Conservation (phyloP, 2,888 invertebrate species). For the Patella depressa region DNA sequence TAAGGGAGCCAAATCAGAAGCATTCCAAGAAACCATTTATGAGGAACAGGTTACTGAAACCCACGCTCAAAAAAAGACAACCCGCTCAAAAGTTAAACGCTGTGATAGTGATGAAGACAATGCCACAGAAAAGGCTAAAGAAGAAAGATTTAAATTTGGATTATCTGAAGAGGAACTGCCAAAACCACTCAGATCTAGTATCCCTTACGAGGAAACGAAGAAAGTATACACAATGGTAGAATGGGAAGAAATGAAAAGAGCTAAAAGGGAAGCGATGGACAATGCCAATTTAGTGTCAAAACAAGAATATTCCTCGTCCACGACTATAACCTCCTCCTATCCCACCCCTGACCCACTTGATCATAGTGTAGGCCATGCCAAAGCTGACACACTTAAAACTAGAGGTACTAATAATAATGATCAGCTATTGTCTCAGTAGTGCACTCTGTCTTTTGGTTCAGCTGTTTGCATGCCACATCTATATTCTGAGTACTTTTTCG, state of each 20-base stretch:
- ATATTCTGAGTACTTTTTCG: neutral
- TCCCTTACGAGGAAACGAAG: constrained; percentile 62
- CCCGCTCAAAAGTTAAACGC: neutral
- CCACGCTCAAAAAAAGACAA: constrained; percentile 1
- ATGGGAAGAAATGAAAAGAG: constrained; percentile 63
- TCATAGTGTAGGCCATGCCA: constrained; percentile 3
- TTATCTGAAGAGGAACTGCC: neutral
- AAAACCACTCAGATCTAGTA: constrained; percentile 31
- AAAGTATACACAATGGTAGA: constrained; percentile 66
- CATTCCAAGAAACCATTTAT: constrained; percentile 8
- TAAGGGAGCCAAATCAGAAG: neutral
- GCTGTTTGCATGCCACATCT: constrained; percentile 1
- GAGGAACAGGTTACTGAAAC: constrained; percentile 8
- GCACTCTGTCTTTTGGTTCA: constrained; percentile 11
- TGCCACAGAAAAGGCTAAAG: constrained; percentile 31
- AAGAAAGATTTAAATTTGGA: constrained; percentile 34
- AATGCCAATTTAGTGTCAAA: constrained; percentile 2
- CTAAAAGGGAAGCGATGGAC: constrained; percentile 29
- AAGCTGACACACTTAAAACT: neutral
- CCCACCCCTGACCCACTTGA: neutral
- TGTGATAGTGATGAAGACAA: constrained; percentile 29
- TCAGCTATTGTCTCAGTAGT: constrained; percentile 9
- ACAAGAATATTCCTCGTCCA: neutral
- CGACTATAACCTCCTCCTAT: neutral
- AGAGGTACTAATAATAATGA: constrained; percentile 12